Base-by-base conservation (phyloP, 2,888 invertebrate species). In the Stramonita haemastoma region DNA sequence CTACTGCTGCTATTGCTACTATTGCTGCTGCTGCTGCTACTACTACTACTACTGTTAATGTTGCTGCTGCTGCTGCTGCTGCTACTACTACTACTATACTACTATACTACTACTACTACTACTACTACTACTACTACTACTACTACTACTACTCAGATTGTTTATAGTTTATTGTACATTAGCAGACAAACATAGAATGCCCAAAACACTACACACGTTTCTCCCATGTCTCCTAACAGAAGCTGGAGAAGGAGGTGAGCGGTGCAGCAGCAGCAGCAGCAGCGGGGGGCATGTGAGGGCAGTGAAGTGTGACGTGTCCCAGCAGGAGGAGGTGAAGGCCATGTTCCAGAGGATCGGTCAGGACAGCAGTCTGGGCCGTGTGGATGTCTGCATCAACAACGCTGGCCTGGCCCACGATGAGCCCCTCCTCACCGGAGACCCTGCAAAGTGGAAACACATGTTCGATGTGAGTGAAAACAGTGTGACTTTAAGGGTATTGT, bases 321-420 rank as follows among this genome's bases (percentile, higher is more conserved):
- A 96, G 79, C 97, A 97, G 91, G 95, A 96, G 0, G 97, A 97
- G 0, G 97, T 97, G 46, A 93, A 96, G 83, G 94, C 95, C 22
- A 96, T 97, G 73, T 97, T 97, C 94, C 94, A 96, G 70, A 96
- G 95, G 95, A 96, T 97, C 84, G 96, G 97, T 70, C 87, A 91
- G 34, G 92, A 93, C 46, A 91, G 92, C 32, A 91, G 93, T 56
- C 90, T 93, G 86, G 97, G 97, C 0, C 96, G 97, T 17, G 96
- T 97, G 56, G 97, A 97, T 93, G 96, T 97, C 8, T 95, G 97
- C 89, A 94, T 97, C 2, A 97, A 97, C 93, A 97, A 97, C 93
- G 97, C 97, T 4, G 97, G 97, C 4, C 93, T 96, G 0, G 89
- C 95, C 1, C 95, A 96, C 81, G 94, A 94, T 57, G 94, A 94